Evolutionary conservation across 1,140 invertebrate genomes (phyloP), one percentile per base, ranked within the genome.

Genomic region (Piezodorus guildinii): DNA sequence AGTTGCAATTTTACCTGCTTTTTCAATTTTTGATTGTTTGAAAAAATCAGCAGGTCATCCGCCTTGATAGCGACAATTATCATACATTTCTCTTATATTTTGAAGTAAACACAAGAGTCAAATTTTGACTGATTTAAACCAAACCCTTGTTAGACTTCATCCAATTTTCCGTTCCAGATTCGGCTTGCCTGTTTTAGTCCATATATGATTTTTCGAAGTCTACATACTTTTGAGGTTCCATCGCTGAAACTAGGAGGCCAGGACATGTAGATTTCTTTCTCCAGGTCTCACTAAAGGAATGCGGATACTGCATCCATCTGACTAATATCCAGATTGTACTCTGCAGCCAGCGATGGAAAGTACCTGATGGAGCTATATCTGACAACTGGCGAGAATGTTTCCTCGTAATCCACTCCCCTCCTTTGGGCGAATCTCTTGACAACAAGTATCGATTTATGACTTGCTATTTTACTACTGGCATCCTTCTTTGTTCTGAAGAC

Each of bases 381-480:
- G 2, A 73, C 67, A 0, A 74, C 72, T 56, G 71, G 72, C 8
- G 72, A 69, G 69, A 74, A 77, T 15, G 69, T 73, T 52, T 75
- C 72, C 27, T 68, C 45, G 64, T 73, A 77, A 66, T 75, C 72
- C 45, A 69, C 62, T 58, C 72, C 73, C 52, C 68, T 60, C 23
- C 64, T 65, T 67, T 76, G 74, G 15, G 61, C 66, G 69, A 71
- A 78, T 8, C 78, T 76, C 65, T 75, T 74, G 10, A 75, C 73
- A 4, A 79, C 75, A 12, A 77, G 63, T 34, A 76, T 62, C 30
- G 77, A 77, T 67, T 77, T 76, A 56, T 73, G 74, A 52, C 60
- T 67, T n/a, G 64, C 68, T 6, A 70, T 67, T 43, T 69, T 68
- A 39, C 70, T 67, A 39, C 74, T 67, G 39, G 60, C 43, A 39